A percentile compares a stretch with the other conserved stretches of the same genome.
Evolutionary conservation across 2,113 vertebrate genomes (phyloP).

Genomic region (Heterotilapia buettikoferi): DNA sequence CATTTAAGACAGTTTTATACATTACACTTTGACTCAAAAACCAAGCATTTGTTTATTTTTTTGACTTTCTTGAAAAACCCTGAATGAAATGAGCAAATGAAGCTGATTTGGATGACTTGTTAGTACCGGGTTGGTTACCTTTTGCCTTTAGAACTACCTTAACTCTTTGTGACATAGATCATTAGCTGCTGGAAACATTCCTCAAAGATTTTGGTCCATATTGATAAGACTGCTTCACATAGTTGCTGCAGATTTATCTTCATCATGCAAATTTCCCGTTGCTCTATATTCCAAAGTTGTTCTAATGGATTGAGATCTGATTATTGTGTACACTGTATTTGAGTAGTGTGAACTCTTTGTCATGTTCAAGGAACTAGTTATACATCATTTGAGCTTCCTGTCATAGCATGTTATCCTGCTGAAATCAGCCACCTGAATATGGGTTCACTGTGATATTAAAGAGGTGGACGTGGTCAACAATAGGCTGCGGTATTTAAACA

Average conservation of each 20-base stretch:
- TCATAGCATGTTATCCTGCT: not conserved
- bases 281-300: not conserved
- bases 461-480: not conserved
- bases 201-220: not conserved
- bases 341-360: not conserved
- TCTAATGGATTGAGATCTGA: not conserved
- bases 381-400: not conserved
- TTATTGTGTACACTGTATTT: not conserved
- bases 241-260: not conserved
- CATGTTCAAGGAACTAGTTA: not conserved
- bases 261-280: accelerated
- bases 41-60: not conserved
- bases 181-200: not conserved
- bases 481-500: not conserved
- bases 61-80: not conserved
- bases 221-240: not conserved
- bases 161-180: not conserved
- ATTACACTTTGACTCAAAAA: not conserved
- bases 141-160: not conserved
- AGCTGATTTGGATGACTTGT: not conserved
- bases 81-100: not conserved
- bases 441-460: not conserved
- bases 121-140: not conserved
- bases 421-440: not conserved
- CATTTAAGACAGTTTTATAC: not conserved